These are phyloP conservation scores for Benthochromis sp. DNA, from an alignment of 2,113 vertebrate species.

Conservation along the genomic window DNA sequence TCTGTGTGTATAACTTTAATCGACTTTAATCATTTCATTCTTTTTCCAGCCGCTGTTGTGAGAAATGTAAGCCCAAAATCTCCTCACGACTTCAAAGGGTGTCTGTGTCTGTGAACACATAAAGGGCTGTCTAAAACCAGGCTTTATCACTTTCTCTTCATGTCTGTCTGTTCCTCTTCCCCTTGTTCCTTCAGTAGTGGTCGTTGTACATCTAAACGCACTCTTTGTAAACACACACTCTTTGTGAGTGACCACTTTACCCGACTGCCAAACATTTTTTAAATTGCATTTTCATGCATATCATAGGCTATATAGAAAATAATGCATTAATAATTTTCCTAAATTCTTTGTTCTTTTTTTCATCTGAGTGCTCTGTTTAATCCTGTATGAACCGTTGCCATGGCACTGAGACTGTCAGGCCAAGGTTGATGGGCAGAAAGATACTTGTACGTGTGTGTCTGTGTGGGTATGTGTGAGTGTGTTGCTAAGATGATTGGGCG, in stretches of 20 bases:
- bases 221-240: not conserved
- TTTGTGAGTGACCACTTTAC: not conserved
- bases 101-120: conserved; percentile 50
- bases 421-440: conserved; percentile 40
- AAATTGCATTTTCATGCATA: not conserved
- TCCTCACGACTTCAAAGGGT: conserved; percentile 52
- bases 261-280: not conserved
- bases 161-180: conserved; percentile 15
- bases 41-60: conserved; percentile 35
- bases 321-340: not conserved
- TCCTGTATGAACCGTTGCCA: conserved; percentile 32
- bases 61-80: conserved; percentile 49
- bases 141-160: conserved; percentile 42
- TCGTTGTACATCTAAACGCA: not conserved
- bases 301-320: not conserved
- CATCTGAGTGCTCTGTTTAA: not conserved
- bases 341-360: not conserved
- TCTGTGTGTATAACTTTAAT: conserved; percentile 43
- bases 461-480: not conserved
- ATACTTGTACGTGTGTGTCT: not conserved
- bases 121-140: conserved; percentile 50
- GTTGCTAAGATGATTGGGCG: conserved; percentile 22
- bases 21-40: conserved; percentile 22
- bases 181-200: not conserved
- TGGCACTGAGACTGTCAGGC: conserved; percentile 31